These are phyloP conservation scores for Pammene fasciana DNA, from an alignment of 2,888 invertebrate genomes.

Conservation along the genomic window DNA sequence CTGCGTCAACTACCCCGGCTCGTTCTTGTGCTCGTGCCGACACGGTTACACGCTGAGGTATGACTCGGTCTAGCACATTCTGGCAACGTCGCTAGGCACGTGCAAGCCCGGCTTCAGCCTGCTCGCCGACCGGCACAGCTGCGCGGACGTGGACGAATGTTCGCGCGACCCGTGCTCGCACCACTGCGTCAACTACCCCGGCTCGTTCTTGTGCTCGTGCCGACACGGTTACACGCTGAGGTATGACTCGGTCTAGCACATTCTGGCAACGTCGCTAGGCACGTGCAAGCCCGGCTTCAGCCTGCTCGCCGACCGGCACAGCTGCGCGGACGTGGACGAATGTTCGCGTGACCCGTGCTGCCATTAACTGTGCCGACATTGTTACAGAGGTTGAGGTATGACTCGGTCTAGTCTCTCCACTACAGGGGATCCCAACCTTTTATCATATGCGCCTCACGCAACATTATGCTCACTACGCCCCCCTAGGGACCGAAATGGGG, in stretches of 20 bases:
- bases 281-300: no score
- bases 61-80: constrained; percentile 43
- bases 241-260: constrained; percentile 50
- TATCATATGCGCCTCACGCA: no score
- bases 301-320: constrained; percentile 76
- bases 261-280: constrained; percentile 22
- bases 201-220: constrained; percentile 85
- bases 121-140: constrained; percentile 80
- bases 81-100: constrained; percentile 85
- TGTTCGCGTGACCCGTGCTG: constrained; percentile 84
- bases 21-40: constrained; percentile 84
- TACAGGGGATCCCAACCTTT: no score
- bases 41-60: constrained; percentile 84
- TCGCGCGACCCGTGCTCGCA: constrained; percentile 85
- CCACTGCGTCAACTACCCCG: constrained; percentile 81
- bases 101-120: constrained; percentile 85
- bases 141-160: constrained; percentile 91
- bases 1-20: constrained; percentile 83
- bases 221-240: constrained; percentile 84
- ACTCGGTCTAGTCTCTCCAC: no score
- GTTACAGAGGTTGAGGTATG: constrained; percentile 84
- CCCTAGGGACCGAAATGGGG: no score
- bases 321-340: constrained; percentile 89
- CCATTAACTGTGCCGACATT: constrained; percentile 84
- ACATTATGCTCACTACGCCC: no score